Evolutionary conservation across 2,888 invertebrate genomes (phyloP), one percentile per base, ranked within the genome.

Genomic region (Ametastegia equiseti): DNA sequence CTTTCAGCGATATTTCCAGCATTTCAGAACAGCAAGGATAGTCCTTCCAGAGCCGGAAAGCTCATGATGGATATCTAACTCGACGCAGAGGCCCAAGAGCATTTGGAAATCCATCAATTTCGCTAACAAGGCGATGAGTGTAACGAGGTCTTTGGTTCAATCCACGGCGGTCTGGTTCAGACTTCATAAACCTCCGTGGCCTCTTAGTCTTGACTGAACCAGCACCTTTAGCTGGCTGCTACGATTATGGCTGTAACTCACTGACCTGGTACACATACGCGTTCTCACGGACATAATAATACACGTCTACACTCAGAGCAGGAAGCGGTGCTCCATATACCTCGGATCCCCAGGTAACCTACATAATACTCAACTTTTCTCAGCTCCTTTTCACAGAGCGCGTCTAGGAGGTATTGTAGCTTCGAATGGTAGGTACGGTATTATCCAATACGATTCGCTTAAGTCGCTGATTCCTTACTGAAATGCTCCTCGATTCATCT

Each of bases 41-140:
- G 36, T n/a, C 19, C 50, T 9, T 11, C 54, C 36, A 19, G 75
- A 54, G 33, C 36, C 54, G 5, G 54, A 71, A 47, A 47, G n/a
- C 30, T 71, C 47, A 30, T n/a, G n/a, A n/a, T 15, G 47, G 50
- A 54, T 54, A 75, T n/a, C 75, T 36, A 54, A 54, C 50, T 75
- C 27, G 11, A 54, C 19, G 71, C 30, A 71, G 19, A 11, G 23
- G 23, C 69, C 11, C 11, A 27, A 47, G 6, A 54, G 33, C 50
- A 75, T 33, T 75, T 54, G 75, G 36, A 75, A 75, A 75, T 75
- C 75, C 75, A 75, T 75, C 75, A 50, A 75, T 75, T 54, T 54
- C 54, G 19, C 36, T 75, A 75, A 75, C 75, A 54, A 50, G 54
- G 75, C 75, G 36, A 75, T 75, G 54, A 33, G 75, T 33, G 75